phyloP scores from a whole-genome alignment of 1,140 invertebrate species.

The Bombus cullumanus region DNA sequence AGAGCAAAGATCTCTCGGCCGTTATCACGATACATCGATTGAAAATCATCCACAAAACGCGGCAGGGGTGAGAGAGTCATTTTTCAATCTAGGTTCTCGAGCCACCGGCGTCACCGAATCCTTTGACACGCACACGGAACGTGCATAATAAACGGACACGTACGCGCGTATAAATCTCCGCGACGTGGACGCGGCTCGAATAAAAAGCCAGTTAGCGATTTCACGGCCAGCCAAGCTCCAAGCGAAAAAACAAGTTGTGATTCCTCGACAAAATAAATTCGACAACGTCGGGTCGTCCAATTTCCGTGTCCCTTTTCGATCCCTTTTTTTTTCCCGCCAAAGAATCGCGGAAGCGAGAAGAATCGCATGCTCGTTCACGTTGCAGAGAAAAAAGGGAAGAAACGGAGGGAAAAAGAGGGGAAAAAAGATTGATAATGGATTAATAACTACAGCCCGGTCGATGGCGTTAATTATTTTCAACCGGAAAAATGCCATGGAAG shows the following conservation, averaged over 20 bases:
- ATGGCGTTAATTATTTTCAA: conserved; percentile 56
- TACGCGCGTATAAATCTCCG: conserved; percentile 55
- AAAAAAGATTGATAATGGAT: conserved; percentile 59
- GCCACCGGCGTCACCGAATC: conserved; percentile 18
- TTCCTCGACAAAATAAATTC: conserved; percentile 55
- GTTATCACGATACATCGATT: not conserved
- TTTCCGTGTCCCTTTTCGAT: conserved; percentile 19
- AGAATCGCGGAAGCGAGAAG: not conserved
- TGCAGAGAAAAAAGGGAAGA: not conserved
- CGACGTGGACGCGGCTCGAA: conserved; percentile 47
- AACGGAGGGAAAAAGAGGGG: not conserved
- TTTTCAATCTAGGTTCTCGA: conserved; percentile 27
- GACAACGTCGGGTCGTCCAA: conserved; percentile 36
- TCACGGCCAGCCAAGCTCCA: conserved; percentile 50
- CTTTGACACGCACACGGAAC: conserved; percentile 11
- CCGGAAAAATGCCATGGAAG: conserved; percentile 30
- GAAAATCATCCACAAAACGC: not conserved
- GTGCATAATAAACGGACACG: conserved; percentile 4
- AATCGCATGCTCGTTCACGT: not conserved
- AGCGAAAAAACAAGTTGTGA: conserved; percentile 38
- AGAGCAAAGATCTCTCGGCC: not conserved
- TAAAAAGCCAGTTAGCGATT: conserved; percentile 61
- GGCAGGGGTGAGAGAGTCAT: not conserved
- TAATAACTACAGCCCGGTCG: conserved; percentile 47
- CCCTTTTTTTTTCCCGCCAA: not conserved